Conservation (phyloP, 2,113 vertebrate species). For the Pagrus major region DNA sequence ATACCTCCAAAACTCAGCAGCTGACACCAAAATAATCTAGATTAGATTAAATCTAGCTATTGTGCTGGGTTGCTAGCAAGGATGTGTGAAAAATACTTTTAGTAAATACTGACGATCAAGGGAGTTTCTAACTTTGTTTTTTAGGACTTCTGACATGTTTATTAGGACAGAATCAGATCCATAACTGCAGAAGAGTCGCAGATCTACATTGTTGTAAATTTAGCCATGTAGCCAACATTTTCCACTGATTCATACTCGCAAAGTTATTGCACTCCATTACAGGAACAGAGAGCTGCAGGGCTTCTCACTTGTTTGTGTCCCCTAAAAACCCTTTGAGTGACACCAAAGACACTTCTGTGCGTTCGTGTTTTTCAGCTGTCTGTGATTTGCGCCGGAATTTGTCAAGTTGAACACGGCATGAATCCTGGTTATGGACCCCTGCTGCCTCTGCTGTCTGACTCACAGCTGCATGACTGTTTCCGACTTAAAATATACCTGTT, state of each 20-base stretch:
- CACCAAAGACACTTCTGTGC: not conserved
- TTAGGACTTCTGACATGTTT: too few relatives aligned
- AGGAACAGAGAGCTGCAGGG: not conserved
- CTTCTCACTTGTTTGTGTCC: slow-evolving; percentile 5
- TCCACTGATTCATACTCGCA: not conserved
- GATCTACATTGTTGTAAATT: not conserved
- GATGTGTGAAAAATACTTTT: not conserved
- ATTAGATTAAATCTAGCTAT: too few relatives aligned
- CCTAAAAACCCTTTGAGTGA: not conserved
- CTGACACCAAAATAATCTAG: too few relatives aligned
- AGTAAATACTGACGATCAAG: not conserved
- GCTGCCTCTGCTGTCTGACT: slow-evolving; percentile 28
- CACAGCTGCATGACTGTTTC: not conserved
- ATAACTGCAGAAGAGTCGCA: not conserved
- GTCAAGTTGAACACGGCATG: not conserved
- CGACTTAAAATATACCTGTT: not conserved
- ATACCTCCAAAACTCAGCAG: too few relatives aligned
- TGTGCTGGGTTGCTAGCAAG: not conserved
- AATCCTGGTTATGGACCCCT: slow-evolving; percentile 16
- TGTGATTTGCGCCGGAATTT: not conserved
- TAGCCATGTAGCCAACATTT: not conserved
- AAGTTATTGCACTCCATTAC: not conserved
- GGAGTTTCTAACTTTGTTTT: not conserved
- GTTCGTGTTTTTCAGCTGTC: slow-evolving; percentile 2
- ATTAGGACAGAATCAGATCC: not conserved